phyloP scores from a whole-genome alignment of 1,140 invertebrate species.

The Leguminivora glycinivorella region DNA sequence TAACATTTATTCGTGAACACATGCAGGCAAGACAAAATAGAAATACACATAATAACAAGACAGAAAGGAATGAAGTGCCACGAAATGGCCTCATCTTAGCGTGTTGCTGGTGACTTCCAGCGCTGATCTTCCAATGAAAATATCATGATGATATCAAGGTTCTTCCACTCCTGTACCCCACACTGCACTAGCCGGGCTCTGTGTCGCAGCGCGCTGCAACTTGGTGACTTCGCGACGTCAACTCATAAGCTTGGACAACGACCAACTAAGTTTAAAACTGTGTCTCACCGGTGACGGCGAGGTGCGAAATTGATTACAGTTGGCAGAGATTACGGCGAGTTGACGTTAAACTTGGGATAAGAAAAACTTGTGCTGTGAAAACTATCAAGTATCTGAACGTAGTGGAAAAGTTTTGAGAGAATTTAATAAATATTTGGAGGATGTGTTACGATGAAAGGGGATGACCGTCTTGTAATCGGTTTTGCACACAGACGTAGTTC shows the following conservation, averaged over 20 bases:
- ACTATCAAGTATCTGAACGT: neutral
- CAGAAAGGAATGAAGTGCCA: no score
- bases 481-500: no score
- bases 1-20: no score
- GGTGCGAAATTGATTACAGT: slow-evolving; percentile 28
- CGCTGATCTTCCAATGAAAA: no score
- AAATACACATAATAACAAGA: no score
- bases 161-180: slow-evolving; percentile 1
- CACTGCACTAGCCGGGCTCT: neutral
- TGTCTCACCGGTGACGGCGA: slow-evolving; percentile 24
- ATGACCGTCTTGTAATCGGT: no score
- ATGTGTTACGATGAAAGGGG: no score
- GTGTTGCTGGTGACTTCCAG: no score
- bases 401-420: neutral
- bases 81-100: no score
- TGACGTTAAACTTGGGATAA: neutral
- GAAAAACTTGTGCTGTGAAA: slow-evolving; percentile 6
- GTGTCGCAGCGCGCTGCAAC: slow-evolving; percentile 21
- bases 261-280: slow-evolving; percentile 35
- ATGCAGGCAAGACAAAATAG: no score
- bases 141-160: neutral
- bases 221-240: slow-evolving; percentile 18
- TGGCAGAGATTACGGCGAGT: slow-evolving; percentile 19
- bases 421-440: neutral
- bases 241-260: slow-evolving; percentile 38